A percentile compares a stretch with the other conserved stretches of the same genome.
Conservation (phyloP, 37 sponge, comb jelly and placozoan species). For the Haliclona indistincta region DNA sequence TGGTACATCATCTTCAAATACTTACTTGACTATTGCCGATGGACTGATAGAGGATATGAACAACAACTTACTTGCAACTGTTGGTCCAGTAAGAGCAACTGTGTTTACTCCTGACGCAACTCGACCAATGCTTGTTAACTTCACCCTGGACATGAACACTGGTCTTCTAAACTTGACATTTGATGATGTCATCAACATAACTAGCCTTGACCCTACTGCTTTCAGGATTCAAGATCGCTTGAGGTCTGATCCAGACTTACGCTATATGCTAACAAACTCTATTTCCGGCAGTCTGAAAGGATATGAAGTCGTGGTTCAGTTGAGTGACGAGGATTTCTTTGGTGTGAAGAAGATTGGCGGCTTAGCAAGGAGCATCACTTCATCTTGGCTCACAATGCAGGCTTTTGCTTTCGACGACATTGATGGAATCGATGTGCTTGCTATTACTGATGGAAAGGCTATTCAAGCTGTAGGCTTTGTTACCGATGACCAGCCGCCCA, state of each 20-base stretch:
- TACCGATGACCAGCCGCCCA: slow-evolving; percentile 53
- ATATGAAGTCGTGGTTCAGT: slow-evolving; percentile 47
- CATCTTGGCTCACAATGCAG: slow-evolving; percentile 86
- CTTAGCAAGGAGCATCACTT: slow-evolving; percentile 52
- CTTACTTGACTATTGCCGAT: slow-evolving; percentile 57
- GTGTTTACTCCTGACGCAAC: slow-evolving; percentile 60
- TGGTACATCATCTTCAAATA: slow-evolving; percentile 56
- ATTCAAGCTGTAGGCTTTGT: slow-evolving; percentile 24
- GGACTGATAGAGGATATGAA: slow-evolving; percentile 69
- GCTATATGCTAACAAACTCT: slow-evolving; percentile 64
- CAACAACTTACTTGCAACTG: slow-evolving; percentile 23
- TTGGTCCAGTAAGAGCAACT: slow-evolving; percentile 43
- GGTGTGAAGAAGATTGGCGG: slow-evolving; percentile 61
- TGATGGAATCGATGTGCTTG: slow-evolving; percentile 76
- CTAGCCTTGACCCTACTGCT: slow-evolving; percentile 70
- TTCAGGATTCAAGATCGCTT: slow-evolving; percentile 74
- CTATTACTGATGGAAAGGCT: slow-evolving; percentile 87
- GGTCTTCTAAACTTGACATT: slow-evolving; percentile 80
- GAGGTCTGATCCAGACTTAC: slow-evolving; percentile 1
- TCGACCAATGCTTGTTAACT: slow-evolving; percentile 65
- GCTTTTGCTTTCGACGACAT: slow-evolving; percentile 93
- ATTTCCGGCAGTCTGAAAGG: slow-evolving; percentile 44
- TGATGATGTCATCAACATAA: slow-evolving; percentile 76
- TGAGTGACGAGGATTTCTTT: slow-evolving; percentile 79
- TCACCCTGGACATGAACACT: slow-evolving; percentile 73